Evolutionary conservation across 1,140 invertebrate species (phyloP), one percentile per base, ranked within the genome.

Genomic region (Drosophila triauraria): DNA sequence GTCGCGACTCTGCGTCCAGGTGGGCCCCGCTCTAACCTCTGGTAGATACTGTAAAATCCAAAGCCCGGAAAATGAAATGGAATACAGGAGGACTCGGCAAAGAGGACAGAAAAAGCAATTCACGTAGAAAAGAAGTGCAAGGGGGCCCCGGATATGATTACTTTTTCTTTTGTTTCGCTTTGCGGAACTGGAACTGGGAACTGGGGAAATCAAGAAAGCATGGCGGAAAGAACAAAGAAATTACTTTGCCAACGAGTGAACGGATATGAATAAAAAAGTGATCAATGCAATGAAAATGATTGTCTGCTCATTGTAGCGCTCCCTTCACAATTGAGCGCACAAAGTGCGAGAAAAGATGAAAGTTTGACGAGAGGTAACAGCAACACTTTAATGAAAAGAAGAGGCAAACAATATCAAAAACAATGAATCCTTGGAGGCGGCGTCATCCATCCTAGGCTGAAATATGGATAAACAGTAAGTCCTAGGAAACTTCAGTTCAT

Each of bases 221-320:
- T 75, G 61, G 65, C 81, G 68, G 50, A 90, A 71, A 87, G 71
- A 81, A 83, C 85, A 88, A 90, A 88, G 85, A 80, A 79, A 90
- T 90, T 90, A 90, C 85, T 90, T 85, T 90, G 78, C 85, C 86
- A 90, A 82, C 85, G 85, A 90, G 68, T 90, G 85, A 90, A 85
- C 80, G 85, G 77, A 82, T 90, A 81, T 85, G 85, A 90, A 90
- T 90, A 90, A 90, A 90, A 86, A 79, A 87, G 75, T 90, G 85
- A 85, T 90, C 85, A 90, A 90, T 87, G 84, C 84, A 88, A 88
- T 90, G 84, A 84, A 87, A 87, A 87, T 88, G 85, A 84, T 90
- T 87, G 79, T 90, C 80, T 84, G 84, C 79, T 75, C 78, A 71
- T 71, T 83, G 80, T 65, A 80, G 80, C 85, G 65, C 82, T 77